Evolutionary conservation across 2,113 vertebrate genomes (phyloP), one percentile per base, ranked within the genome.

Genomic region (western clawed frog (Xenopus tropicalis)): DNA sequence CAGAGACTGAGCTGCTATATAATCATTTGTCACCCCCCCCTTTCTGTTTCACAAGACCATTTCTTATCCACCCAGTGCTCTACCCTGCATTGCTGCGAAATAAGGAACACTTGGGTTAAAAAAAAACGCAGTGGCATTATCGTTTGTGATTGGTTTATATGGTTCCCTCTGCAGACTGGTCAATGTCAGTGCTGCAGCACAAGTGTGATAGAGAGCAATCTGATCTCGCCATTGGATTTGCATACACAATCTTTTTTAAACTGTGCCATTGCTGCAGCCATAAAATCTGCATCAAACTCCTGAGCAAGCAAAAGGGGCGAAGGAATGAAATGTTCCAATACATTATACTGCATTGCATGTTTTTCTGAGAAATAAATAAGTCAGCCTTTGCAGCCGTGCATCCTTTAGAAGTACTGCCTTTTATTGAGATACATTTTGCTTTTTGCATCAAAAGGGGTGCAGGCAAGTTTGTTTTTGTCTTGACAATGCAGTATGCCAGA

Each of bases 171-270:
- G 73, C 66, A 74, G 65, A 61, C 65, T 22, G 72, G 72, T 69
- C 65, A 74, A 76, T 76, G 72, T 67, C 72, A 61, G 19, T 74
- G 73, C 73, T 67, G 73, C 73, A 69, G 72, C 44, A 69, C 66
- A 66, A 76, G 46, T 69, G 67, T 59, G 21, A 59, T 22, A 14
- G 14, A 23, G 22, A 72, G 19, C 48, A 58, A 44, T 72, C 48
- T 57, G 23, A 12, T 68, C 23, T 54, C 48, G 37, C 48, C 61
- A 20, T 46, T 58, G 46, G 4, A 11, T 72, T 21, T 21, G 10
- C 43, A 11, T 17, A n/a, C 16, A 48, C 16, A 7, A 13, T 9
- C 19, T 24, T 29, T 22, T 46, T 37, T 51, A 24, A 29, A 8
- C 25, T 24, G 68, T 48, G 13, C 42, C 1, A 42, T 21, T 62